Evolutionary conservation across 2,113 vertebrate genomes (phyloP).

Genomic region (Maccullochella peelii): DNA sequence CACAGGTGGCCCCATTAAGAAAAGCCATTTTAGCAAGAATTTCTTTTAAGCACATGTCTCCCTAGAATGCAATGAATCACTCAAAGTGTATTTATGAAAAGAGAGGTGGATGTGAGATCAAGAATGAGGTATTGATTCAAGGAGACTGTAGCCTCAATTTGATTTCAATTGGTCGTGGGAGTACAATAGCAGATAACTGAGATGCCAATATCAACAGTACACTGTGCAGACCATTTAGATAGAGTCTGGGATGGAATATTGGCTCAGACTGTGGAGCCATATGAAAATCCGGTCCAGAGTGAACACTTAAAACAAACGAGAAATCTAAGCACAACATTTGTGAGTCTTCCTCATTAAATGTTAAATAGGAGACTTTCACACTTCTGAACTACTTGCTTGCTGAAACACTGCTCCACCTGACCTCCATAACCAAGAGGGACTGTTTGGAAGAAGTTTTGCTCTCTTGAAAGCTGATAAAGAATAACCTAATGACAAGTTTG

Average conservation of each 20-base stretch:
- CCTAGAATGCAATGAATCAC: constrained; percentile 63
- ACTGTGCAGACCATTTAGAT: constrained; percentile 34
- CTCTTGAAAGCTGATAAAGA: background rate
- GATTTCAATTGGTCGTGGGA: constrained; percentile 67
- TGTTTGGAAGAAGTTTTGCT: background rate
- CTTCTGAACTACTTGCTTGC: background rate
- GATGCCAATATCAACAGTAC: constrained; percentile 50
- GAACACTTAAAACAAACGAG: background rate
- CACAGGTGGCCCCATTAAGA: background rate
- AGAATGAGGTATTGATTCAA: constrained; percentile 67
- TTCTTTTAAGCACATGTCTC: constrained; percentile 13
- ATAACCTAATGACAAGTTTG: background rate
- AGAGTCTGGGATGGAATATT: constrained; percentile 10
- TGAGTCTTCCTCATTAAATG: background rate
- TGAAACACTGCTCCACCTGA: background rate
- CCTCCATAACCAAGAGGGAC: background rate
- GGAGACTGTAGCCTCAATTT: constrained; percentile 58
- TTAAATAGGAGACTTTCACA: background rate
- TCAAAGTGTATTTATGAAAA: constrained; percentile 53
- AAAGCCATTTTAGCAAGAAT: constrained; percentile 1
- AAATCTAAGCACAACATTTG: background rate
- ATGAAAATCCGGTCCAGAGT: background rate
- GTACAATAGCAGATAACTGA: constrained; percentile 57
- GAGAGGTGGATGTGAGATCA: constrained; percentile 38
- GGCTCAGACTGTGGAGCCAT: background rate